These are phyloP conservation scores for Pygmarrhopalites habei DNA, from an alignment of 1,140 invertebrate genomes.

Conservation along the genomic window DNA sequence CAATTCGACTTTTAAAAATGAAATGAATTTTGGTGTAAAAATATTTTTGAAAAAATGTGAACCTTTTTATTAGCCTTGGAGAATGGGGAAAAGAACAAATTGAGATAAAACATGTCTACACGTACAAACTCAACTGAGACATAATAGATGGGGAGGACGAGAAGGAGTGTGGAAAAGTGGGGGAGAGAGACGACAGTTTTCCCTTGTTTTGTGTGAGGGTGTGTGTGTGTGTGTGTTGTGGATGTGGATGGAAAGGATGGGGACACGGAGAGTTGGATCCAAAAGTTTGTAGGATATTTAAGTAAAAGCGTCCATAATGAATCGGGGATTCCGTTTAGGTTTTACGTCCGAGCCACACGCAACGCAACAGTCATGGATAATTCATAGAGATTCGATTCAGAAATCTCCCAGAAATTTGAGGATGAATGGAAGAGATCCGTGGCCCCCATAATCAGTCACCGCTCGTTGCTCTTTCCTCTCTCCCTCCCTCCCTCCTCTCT, in stretches of 20 bases:
- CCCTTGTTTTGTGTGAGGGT: background rate
- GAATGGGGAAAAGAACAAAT: no score
- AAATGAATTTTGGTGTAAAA: no score
- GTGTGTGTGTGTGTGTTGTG: conserved; percentile 5
- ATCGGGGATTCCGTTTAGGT: conserved; percentile 28
- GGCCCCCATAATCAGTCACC: conserved; percentile 21
- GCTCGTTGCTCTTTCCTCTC: conserved; percentile 22
- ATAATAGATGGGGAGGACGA: no score
- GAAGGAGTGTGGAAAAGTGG: no score
- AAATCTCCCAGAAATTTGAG: conserved; percentile 21
- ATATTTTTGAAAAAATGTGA: no score
- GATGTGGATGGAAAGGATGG: no score
- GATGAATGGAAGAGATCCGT: conserved; percentile 14
- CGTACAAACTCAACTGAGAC: no score
- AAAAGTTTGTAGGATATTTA: background rate
- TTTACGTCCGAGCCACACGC: conserved; percentile 33
- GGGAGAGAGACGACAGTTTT: no score
- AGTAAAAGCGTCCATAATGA: conserved; percentile 21
- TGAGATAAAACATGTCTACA: no score
- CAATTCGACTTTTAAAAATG: no score
- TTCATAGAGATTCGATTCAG: conserved; percentile 27
- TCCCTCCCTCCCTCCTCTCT: background rate
- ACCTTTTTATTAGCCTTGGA: no score
- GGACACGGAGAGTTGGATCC: no score
- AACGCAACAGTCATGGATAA: conserved; percentile 33